phyloP scores from a whole-genome alignment of 2,797 vertebrate species.

The Eulemur rubriventer region DNA sequence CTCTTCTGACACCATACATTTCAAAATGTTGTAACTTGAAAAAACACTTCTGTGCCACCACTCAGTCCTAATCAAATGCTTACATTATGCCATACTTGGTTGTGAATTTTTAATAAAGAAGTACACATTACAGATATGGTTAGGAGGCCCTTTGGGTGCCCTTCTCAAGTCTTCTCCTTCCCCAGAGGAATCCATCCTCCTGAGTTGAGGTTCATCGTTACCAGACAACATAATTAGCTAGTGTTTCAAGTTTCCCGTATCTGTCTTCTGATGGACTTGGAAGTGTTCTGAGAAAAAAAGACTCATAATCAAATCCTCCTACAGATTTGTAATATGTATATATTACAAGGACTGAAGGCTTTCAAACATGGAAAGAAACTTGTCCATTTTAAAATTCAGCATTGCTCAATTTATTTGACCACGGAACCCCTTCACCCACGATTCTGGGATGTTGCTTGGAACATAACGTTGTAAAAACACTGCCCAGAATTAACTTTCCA shows the following conservation, averaged over 20 bases:
- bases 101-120: slow-evolving; percentile 20
- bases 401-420: neutral
- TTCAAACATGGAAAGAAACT: neutral
- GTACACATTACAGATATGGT: neutral
- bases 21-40: neutral
- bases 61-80: neutral
- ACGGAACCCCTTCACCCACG: neutral
- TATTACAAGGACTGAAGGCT: neutral
- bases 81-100: neutral
- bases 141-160: neutral
- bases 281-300: slow-evolving; percentile 17
- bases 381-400: neutral
- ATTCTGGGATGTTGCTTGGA: neutral
- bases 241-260: neutral
- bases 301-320: neutral
- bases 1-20: neutral
- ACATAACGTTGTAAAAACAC: neutral
- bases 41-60: neutral
- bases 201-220: slow-evolving; percentile 17
- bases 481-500: neutral
- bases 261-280: neutral
- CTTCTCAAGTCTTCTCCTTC: neutral
- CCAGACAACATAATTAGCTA: neutral
- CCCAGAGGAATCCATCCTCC: neutral
- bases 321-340: neutral